Percentiles rank a stretch among this genome's conserved stretches.
phyloP scores from a whole-genome alignment of 2,113 vertebrate species.

The Anguilla rostrata region DNA sequence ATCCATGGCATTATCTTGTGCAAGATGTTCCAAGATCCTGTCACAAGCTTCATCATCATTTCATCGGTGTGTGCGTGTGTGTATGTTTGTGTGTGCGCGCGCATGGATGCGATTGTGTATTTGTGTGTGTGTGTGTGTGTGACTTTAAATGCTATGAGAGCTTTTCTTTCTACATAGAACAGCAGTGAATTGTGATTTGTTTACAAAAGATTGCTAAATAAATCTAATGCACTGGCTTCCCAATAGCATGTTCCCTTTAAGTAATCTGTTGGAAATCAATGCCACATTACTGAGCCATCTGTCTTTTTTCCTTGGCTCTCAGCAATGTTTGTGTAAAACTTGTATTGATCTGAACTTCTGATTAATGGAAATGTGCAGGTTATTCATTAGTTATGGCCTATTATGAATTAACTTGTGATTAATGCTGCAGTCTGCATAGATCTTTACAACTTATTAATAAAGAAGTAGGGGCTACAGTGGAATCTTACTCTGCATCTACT shows the following conservation, averaged over 20 bases:
- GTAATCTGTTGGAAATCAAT: constrained; percentile 13
- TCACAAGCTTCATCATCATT: too few relatives aligned
- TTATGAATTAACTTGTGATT: constrained; percentile 30
- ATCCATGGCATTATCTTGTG: too few relatives aligned
- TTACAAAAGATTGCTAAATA: constrained; percentile 15
- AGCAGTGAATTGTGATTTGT: constrained; percentile 4
- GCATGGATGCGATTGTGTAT: too few relatives aligned
- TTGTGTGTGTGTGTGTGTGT: background rate
- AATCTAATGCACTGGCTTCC: background rate
- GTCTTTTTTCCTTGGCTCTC: background rate
- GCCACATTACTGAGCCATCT: constrained; percentile 8
- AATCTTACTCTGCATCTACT: background rate
- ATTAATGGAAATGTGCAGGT: constrained; percentile 18
- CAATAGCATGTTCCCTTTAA: background rate
- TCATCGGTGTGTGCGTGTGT: background rate
- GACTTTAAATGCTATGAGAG: background rate
- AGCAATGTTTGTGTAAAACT: constrained; percentile 1
- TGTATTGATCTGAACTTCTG: constrained; percentile 22
- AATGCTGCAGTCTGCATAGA: constrained; percentile 18
- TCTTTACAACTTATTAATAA: constrained; percentile 14
- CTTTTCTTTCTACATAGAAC: background rate
- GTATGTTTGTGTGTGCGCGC: background rate
- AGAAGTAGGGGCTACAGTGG: background rate
- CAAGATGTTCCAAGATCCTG: too few relatives aligned
- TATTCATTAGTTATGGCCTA: constrained; percentile 29